Conservation (phyloP, 2,113 vertebrate genomes). For the Pachypanchax playfairii region DNA sequence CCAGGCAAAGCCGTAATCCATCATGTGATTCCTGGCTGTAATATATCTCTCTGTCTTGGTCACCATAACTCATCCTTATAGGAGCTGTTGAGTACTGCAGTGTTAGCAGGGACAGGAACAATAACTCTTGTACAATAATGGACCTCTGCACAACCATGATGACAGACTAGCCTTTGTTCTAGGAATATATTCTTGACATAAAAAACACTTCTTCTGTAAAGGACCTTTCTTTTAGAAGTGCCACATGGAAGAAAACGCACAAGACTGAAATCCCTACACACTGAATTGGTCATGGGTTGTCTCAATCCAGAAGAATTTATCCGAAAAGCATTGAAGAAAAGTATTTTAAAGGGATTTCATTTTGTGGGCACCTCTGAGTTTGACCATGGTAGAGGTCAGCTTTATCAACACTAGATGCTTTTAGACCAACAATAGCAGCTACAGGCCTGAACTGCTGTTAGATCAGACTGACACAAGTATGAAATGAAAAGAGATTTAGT, state of each 20-base stretch:
- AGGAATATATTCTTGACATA: slow-evolving; percentile 68
- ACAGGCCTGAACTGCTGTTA: neutral
- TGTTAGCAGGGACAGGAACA: slow-evolving; percentile 67
- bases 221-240: slow-evolving; percentile 26
- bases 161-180: slow-evolving; percentile 63
- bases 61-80: slow-evolving; percentile 75
- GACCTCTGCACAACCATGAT: slow-evolving; percentile 61
- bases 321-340: neutral
- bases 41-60: slow-evolving; percentile 71
- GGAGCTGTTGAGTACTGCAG: slow-evolving; percentile 69
- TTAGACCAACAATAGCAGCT: neutral
- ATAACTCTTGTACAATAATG: slow-evolving; percentile 78
- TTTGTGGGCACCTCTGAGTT: neutral
- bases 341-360: no score
- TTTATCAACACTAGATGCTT: neutral
- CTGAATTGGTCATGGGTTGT: slow-evolving; percentile 29
- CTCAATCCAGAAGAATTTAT: slow-evolving; percentile 27
- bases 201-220: slow-evolving; percentile 52
- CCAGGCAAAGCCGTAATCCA: slow-evolving; percentile 68
- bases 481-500: neutral
- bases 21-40: slow-evolving; percentile 65
- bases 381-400: slow-evolving; percentile 21
- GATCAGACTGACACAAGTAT: neutral
- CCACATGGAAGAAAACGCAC: slow-evolving; percentile 22
- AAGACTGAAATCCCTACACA: slow-evolving; percentile 19